Evolutionary conservation across 2,888 invertebrate genomes (phyloP), one percentile per base, ranked within the genome.

Genomic region (Serrognathus titanus): DNA sequence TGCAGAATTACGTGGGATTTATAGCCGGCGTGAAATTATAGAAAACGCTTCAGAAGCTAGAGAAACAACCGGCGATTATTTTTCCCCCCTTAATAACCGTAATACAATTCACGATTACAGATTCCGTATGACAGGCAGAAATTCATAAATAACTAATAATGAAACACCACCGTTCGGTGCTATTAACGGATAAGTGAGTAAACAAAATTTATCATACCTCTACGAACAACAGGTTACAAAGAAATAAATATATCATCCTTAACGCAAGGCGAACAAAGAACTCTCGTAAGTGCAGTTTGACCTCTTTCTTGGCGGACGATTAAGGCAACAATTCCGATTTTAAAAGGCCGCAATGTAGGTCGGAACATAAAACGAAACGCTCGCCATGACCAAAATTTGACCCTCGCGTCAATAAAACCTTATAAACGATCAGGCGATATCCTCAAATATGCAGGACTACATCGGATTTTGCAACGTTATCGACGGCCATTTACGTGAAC

Each of bases 211-310:
- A 52, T 52, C 52, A 43, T 43, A 36, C 43, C 52, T 11, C 20
- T 43, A 8, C 43, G 43, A 51, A 49, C 55, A 55, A 59, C 58
- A 59, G 58, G 58, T 59, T 59, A 57, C 53, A 55, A 55, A 58
- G 48, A 39, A 39, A 55, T 47, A 60, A 60, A 58, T 60, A 55
- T 58, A 58, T 60, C 54, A 55, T 60, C 55, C 50, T 51, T 49
- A 52, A 46, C 49, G 53, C 57, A 54, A 46, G 52, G 53, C 57
- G 57, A 58, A 60, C 60, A 60, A 60, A 60, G 59, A 55, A 55
- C 49, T 55, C 50, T 48, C 54, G 49, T 43, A 53, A 57, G 58
- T 58, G 57, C 57, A 51, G 60, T 58, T 58, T 58, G 60, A 58
- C 60, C 60, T 60, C 60, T 60, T 60, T 59, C 48, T 12, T n/a